These are phyloP conservation scores for Dolichopus griseipennis DNA, from an alignment of 2,888 invertebrate species.

Conservation along the genomic window DNA sequence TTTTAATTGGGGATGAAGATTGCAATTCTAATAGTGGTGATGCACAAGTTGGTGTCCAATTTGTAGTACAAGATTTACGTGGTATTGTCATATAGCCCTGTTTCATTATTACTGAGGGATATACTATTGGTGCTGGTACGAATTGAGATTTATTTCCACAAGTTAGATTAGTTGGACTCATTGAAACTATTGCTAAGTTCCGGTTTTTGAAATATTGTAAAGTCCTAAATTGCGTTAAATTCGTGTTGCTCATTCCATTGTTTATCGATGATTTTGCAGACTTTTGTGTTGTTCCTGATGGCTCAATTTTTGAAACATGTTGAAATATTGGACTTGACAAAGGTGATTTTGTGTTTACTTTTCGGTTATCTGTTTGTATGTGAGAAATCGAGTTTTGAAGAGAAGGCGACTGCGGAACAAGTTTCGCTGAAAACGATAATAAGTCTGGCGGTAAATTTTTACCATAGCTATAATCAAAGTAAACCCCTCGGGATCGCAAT, in stretches of 20 bases:
- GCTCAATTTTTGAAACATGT: slow-evolving; percentile 41
- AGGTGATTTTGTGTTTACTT: slow-evolving; percentile 40
- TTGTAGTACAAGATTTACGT: slow-evolving; percentile 69
- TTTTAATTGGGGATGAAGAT: slow-evolving; percentile 30
- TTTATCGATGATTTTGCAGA: slow-evolving; percentile 24
- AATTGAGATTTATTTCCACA: slow-evolving; percentile 57
- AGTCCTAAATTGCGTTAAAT: slow-evolving; percentile 64
- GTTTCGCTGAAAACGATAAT: slow-evolving; percentile 61
- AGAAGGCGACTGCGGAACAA: slow-evolving; percentile 62
- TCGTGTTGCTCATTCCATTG: slow-evolving; percentile 52
- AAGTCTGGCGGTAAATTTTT: slow-evolving; percentile 72
- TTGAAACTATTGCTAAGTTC: slow-evolving; percentile 37
- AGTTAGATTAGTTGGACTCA: slow-evolving; percentile 45
- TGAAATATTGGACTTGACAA: slow-evolving; percentile 55
- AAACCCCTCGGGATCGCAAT: slow-evolving; percentile 45
- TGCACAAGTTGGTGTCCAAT: slow-evolving; percentile 64
- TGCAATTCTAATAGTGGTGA: slow-evolving; percentile 44
- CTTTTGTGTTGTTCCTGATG: slow-evolving; percentile 31
- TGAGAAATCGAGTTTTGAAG: slow-evolving; percentile 76
- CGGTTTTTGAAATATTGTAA: slow-evolving; percentile 60
- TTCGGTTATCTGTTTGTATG: slow-evolving; percentile 48
- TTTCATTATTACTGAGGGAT: slow-evolving; percentile 50
- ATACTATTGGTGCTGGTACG: slow-evolving; percentile 58
- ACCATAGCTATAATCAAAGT: slow-evolving; percentile 45
- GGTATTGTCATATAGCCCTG: slow-evolving; percentile 84